Base-by-base conservation (phyloP, 1,140 invertebrate genomes). In the Magallana angulata region DNA sequence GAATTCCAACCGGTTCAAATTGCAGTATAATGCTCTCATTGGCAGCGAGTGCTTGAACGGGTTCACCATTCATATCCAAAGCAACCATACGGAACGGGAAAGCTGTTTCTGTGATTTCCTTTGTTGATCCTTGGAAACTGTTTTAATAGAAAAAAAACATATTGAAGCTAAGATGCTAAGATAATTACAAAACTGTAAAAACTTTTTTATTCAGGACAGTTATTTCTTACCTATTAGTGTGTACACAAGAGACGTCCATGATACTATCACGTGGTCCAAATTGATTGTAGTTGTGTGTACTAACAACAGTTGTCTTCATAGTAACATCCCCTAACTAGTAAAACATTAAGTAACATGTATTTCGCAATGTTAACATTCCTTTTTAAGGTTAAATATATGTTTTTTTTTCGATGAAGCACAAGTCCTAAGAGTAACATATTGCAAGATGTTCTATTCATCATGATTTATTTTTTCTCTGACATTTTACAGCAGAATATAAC, bases 21-120 rank as follows among this genome's bases (percentile, higher is more conserved):
- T 76, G 68, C 24, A 76, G 24, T 30, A 76, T 76, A 30, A 76
- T 76, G 68, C 68, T 76, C 24, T 76, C 68, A 76, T 76, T 76
- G 24, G 68, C 68, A 76, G 68, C 68, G 9, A 76, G 24, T 76
- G 68, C 68, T 76, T 76, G 68, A 18, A 76, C 68, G 24, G 68
- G 68, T 6, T 76, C 24, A 3, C 68, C 68, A 76, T 76, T 76
- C 68, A 76, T 76, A 24, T 76, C 68, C 7, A 76, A 30, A 7
- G 68, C 68, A 36, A 76, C 68, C 68, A 76, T 76, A 8, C 68
- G 68, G 24, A 76, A 76, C 12, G 68, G 68, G 9, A 76, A 76
- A 76, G 68, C 68, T 30, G 24, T 76, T 2, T 76, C 68, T 30
- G 68, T 76, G 1, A 76, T 76, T 76, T 76, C 68, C 9, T 36